These are phyloP conservation scores for Erinaceus europaeus DNA, from an alignment of 2,113 vertebrate genomes.

Conservation along the genomic window DNA sequence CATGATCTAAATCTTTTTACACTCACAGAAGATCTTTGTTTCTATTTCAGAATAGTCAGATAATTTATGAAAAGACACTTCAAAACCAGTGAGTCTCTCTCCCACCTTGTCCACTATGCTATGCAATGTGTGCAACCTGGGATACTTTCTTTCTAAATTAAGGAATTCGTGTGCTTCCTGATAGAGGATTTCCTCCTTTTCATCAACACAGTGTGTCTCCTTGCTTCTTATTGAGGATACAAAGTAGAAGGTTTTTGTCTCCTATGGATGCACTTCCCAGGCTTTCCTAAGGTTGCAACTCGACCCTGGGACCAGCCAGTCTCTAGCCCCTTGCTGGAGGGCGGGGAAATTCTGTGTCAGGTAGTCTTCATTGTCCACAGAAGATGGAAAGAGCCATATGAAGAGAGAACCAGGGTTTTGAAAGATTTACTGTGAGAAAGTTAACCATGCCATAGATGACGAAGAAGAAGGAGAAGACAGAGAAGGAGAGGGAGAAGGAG, in stretches of 20 bases:
- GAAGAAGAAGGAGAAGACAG: background rate
- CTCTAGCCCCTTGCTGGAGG: background rate
- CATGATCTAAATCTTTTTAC: constrained; percentile 20
- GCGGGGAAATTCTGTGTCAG: background rate
- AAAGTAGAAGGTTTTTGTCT: background rate
- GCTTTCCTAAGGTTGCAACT: background rate
- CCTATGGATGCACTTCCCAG: background rate
- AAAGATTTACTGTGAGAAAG: background rate
- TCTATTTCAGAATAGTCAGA: constrained; percentile 1
- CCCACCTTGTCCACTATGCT: background rate
- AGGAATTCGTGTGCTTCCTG: background rate
- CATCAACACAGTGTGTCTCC: background rate
- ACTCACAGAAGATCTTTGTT: background rate
- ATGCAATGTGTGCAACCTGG: background rate
- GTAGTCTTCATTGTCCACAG: background rate
- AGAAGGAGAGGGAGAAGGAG: background rate
- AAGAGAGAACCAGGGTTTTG: background rate
- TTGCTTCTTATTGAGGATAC: background rate
- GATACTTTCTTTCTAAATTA: background rate
- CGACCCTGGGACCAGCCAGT: rapidly evolving
- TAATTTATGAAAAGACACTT: constrained; percentile 33
- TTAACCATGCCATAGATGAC: rapidly evolving
- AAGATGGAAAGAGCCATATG: background rate
- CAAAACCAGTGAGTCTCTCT: background rate
- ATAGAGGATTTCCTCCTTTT: background rate